Evolutionary conservation across 2,797 vertebrate species (phyloP).

Genomic region (Dermochelys coriacea): DNA sequence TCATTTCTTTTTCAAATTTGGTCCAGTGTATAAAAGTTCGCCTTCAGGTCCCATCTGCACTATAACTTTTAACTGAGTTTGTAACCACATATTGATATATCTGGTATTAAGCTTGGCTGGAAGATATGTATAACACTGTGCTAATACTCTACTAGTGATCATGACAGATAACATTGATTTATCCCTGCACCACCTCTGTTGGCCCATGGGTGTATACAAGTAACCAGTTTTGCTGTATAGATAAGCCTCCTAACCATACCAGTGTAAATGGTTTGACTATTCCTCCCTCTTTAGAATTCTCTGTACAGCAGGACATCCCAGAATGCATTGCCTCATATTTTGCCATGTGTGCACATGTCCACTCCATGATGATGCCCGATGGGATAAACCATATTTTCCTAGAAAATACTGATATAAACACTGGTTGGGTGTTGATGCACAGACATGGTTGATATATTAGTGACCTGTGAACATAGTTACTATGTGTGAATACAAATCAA

Average conservation of each 20-base stretch:
- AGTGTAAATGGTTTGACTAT: conserved; percentile 56
- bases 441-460: background rate
- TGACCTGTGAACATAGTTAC: background rate
- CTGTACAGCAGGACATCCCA: conserved; percentile 36
- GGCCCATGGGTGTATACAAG: background rate
- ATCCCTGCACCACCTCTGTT: background rate
- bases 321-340: conserved; percentile 45
- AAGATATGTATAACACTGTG: background rate
- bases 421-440: background rate
- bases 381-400: background rate
- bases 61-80: background rate
- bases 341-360: background rate
- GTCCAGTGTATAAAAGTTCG: background rate
- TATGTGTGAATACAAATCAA: background rate
- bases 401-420: background rate
- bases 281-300: background rate
- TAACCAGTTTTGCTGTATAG: background rate
- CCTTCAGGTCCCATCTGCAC: accelerated
- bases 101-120: background rate
- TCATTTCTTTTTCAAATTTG: background rate
- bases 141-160: background rate
- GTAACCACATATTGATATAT: background rate
- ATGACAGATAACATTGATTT: background rate
- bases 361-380: background rate
- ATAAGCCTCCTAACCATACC: conserved; percentile 27